Percentiles rank a stretch among this genome's conserved stretches.
These are phyloP conservation scores for Antheraea assamensis DNA, from an alignment of 2,888 invertebrate genomes.

Conservation along the genomic window DNA sequence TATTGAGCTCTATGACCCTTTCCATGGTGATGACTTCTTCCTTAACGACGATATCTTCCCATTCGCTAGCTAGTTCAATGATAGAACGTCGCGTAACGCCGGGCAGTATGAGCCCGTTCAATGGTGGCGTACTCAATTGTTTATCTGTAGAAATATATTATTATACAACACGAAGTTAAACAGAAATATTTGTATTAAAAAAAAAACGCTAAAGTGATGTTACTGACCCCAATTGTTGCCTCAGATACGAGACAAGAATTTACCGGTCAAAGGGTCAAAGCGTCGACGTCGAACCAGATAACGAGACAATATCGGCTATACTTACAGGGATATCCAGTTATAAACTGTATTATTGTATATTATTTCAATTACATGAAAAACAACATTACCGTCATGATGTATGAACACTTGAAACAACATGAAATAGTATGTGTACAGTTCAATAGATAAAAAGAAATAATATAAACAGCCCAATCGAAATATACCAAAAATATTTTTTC, in stretches of 20 bases:
- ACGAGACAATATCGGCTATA: slow-evolving; percentile 51
- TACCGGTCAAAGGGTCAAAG: slow-evolving; percentile 70
- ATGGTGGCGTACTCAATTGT: slow-evolving; percentile 95
- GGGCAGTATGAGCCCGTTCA: slow-evolving; percentile 96
- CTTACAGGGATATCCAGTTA: slow-evolving; percentile 51
- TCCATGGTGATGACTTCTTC: slow-evolving; percentile 93
- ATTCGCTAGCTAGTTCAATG: slow-evolving; percentile 89
- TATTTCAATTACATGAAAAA: slow-evolving; percentile 17
- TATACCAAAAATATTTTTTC: neutral
- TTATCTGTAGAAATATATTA: slow-evolving; percentile 83
- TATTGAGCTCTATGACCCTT: slow-evolving; percentile 87
- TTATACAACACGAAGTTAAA: slow-evolving; percentile 8
- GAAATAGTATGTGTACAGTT: neutral
- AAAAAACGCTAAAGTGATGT: slow-evolving; percentile 55
- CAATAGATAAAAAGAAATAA: neutral
- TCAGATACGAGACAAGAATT: slow-evolving; percentile 70
- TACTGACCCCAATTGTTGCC: slow-evolving; percentile 67
- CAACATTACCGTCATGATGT: slow-evolving; percentile 7
- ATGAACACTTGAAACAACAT: neutral
- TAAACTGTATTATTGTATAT: slow-evolving; percentile 33
- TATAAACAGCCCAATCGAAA: neutral
- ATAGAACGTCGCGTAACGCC: slow-evolving; percentile 96
- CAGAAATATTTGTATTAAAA: slow-evolving; percentile 22
- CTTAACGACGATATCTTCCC: slow-evolving; percentile 92
- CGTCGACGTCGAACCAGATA: slow-evolving; percentile 56